phyloP scores from a whole-genome alignment of 2,797 vertebrate genomes.

The Brachyalestes nurse region DNA sequence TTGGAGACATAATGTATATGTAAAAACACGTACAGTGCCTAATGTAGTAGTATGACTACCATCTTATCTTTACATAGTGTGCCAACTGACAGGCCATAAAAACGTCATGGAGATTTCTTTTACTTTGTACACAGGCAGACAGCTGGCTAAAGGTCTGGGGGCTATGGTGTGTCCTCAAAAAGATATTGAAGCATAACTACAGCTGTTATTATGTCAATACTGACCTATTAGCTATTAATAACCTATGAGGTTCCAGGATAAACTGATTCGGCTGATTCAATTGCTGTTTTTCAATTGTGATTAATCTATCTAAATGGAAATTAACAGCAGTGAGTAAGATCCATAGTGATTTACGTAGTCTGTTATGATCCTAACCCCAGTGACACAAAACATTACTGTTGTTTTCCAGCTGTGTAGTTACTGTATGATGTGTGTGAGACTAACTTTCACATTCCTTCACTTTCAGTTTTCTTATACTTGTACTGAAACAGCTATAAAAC shows the following conservation, averaged over 20 bases:
- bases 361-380: background rate
- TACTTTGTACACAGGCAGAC: constrained; percentile 35
- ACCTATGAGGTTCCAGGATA: constrained; percentile 51
- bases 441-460: background rate
- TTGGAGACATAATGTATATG: background rate
- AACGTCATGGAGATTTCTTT: constrained; percentile 39
- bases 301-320: background rate
- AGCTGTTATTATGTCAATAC: constrained; percentile 60
- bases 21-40: background rate
- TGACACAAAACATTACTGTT: background rate
- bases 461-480: background rate
- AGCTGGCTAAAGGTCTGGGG: constrained; percentile 63
- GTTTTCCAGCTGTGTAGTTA: background rate
- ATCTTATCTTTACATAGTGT: constrained; percentile 8
- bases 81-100: constrained; percentile 8
- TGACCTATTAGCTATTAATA: constrained; percentile 68
- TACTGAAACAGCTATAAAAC: background rate
- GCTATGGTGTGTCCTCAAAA: constrained; percentile 58
- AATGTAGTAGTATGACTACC: background rate
- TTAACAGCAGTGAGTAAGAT: background rate
- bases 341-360: background rate
- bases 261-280: constrained; percentile 16
- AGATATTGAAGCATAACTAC: constrained; percentile 46
- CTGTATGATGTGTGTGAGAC: background rate
- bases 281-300: background rate